Conservation (phyloP, 1,140 invertebrate genomes). For the Belonocnema kinseyi region DNA sequence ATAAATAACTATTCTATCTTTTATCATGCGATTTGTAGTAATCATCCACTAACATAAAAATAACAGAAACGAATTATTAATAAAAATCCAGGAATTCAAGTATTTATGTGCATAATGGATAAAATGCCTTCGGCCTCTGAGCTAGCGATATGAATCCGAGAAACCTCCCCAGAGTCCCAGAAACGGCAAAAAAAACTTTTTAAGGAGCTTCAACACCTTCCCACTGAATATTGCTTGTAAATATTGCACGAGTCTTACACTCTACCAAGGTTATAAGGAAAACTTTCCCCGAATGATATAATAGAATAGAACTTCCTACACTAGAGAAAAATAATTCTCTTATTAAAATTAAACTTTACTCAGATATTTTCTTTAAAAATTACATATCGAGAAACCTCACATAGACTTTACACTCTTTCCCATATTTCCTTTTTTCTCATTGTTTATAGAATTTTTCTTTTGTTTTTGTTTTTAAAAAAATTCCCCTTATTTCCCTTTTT, state of each 20-base stretch:
- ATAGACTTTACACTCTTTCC: too few species aligned
- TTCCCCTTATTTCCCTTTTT: too few species aligned
- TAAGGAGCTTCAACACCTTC: neutral
- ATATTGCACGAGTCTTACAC: slow-evolving; percentile 30
- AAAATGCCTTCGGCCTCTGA: neutral
- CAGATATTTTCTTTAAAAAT: neutral
- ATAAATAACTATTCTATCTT: too few species aligned
- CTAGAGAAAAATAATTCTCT: neutral
- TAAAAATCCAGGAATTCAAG: neutral
- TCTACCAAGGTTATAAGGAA: neutral
- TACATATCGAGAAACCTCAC: too few species aligned
- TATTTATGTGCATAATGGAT: neutral
- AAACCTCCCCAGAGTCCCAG: neutral
- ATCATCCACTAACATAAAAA: too few species aligned
- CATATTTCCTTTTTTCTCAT: too few species aligned
- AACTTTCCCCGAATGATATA: neutral
- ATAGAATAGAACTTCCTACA: neutral
- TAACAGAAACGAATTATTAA: neutral
- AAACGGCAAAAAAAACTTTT: neutral
- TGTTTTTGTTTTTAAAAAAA: too few species aligned
- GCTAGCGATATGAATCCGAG: neutral
- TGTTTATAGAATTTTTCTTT: too few species aligned
- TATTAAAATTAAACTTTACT: neutral
- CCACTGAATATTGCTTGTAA: slow-evolving; percentile 44
- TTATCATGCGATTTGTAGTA: too few species aligned